These are phyloP conservation scores for Xyrichtys novacula DNA, from an alignment of 2,797 vertebrate species.

Conservation along the genomic window DNA sequence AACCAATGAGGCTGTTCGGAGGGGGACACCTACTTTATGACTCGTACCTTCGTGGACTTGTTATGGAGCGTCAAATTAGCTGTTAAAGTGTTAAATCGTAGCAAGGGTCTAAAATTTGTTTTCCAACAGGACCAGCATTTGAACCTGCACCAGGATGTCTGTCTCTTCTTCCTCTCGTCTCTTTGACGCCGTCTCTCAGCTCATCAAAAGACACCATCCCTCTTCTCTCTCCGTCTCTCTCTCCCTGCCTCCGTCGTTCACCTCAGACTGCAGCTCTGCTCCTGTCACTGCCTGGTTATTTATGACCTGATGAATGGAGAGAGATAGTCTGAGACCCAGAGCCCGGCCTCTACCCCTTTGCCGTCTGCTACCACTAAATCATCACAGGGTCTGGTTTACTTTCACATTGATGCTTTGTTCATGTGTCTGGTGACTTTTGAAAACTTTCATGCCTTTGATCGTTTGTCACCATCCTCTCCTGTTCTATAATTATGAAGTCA, in stretches of 20 bases:
- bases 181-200: conserved; percentile 11
- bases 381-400: conserved; percentile 41
- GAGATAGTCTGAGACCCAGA: conserved; percentile 56
- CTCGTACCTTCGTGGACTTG: no score
- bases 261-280: conserved; percentile 17
- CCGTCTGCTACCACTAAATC: conserved; percentile 65
- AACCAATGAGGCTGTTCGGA: background rate
- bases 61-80: no score
- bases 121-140: background rate
- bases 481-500: no score
- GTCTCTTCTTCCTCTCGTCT: conserved; percentile 2
- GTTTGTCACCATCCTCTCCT: no score
- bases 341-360: conserved; percentile 50
- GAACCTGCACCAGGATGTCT: background rate
- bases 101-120: no score
- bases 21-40: no score
- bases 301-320: conserved; percentile 58
- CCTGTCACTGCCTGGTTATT: conserved; percentile 46
- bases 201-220: no score
- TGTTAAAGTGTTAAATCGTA: no score
- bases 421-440: background rate
- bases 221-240: conserved; percentile 12
- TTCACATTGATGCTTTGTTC: conserved; percentile 25
- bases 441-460: no score
- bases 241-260: conserved; percentile 1